Evolutionary conservation across 2,113 vertebrate species (phyloP).

Genomic region (Saccopteryx leptura): DNA sequence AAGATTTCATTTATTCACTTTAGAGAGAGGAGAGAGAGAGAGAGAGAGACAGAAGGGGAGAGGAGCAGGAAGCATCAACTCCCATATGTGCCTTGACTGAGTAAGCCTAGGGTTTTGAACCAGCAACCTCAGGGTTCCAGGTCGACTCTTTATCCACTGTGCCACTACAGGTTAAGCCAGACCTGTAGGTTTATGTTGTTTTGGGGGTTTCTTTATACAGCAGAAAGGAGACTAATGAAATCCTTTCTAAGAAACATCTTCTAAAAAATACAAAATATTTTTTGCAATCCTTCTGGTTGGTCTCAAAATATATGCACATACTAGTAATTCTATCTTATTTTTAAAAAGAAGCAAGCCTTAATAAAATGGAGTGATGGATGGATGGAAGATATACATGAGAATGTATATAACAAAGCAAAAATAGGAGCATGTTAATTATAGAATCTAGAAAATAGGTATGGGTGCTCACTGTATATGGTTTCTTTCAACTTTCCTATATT

Average conservation of each 20-base stretch:
- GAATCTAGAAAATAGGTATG: neutral
- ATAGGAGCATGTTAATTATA: neutral
- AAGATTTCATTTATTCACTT: too few species aligned
- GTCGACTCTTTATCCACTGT: too few species aligned
- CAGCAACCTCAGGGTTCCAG: too few species aligned
- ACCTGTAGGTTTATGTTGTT: too few species aligned
- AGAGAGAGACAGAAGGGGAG: too few species aligned
- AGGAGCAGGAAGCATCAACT: too few species aligned
- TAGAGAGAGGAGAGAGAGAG: too few species aligned
- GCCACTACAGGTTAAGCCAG: too few species aligned
- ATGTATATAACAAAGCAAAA: conserved; percentile 27
- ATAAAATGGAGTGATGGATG: neutral
- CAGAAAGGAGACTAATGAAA: neutral
- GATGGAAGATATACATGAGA: neutral
- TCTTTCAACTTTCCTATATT: neutral
- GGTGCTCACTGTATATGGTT: neutral
- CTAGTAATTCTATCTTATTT: neutral
- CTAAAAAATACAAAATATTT: neutral
- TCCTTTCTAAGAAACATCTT: neutral
- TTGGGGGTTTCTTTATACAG: neutral
- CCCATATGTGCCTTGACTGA: too few species aligned
- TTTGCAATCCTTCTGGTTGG: neutral
- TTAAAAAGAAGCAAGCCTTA: neutral
- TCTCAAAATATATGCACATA: neutral
- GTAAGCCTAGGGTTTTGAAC: too few species aligned